These are phyloP conservation scores for Cyrtonyx montezumae DNA, from an alignment of 2,113 vertebrate species.

Conservation along the genomic window DNA sequence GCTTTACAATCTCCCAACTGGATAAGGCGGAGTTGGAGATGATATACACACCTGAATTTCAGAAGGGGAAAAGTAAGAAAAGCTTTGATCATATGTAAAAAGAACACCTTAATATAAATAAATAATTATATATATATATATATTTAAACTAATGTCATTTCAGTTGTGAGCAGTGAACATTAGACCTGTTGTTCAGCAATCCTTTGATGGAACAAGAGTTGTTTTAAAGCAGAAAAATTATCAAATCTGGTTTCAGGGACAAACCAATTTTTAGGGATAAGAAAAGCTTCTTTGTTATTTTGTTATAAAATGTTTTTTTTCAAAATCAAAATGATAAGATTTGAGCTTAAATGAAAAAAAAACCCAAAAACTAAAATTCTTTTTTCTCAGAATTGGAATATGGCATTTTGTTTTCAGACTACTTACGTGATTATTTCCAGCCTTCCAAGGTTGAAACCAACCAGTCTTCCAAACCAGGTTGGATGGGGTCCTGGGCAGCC, in stretches of 20 bases:
- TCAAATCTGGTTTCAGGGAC: not conserved
- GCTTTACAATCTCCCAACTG: not conserved
- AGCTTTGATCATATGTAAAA: not conserved
- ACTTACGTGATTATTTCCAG: not conserved
- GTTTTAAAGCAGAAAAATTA: conserved; percentile 41
- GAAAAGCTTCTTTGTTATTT: conserved; percentile 7
- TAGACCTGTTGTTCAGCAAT: not conserved
- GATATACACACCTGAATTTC: not conserved
- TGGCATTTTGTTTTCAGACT: not conserved
- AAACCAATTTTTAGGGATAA: not conserved
- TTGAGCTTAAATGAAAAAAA: not conserved
- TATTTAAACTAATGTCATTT: not conserved
- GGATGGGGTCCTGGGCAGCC: no score
- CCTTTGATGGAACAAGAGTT: not conserved
- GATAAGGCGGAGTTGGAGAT: not conserved
- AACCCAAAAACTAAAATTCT: conserved; percentile 24
- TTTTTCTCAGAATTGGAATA: conserved; percentile 1
- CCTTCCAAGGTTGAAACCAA: no score
- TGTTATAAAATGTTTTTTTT: not conserved
- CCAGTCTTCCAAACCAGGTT: no score
- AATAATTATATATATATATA: not conserved
- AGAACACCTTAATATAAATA: not conserved
- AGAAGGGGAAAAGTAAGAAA: not conserved
- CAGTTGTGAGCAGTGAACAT: not conserved
- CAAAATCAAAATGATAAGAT: conserved; percentile 1